Base-by-base conservation (phyloP, 2,113 vertebrate genomes). In the Ahaetulla prasina region DNA sequence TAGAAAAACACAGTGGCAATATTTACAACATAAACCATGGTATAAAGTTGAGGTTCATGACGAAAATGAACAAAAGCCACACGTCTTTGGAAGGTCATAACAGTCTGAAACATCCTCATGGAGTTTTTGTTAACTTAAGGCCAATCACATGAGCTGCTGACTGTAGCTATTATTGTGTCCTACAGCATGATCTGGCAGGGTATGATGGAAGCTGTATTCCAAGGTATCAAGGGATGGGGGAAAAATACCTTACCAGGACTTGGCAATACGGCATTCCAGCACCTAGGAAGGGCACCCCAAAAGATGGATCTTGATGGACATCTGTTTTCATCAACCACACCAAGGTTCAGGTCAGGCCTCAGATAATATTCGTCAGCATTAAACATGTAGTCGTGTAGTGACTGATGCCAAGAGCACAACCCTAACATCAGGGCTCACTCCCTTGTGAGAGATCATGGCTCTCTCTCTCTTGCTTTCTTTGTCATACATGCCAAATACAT, bases 361-460 rank as follows among this genome's bases (percentile, higher is more conserved):
- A 22, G 60, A 27, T 25, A 43, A 52, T 12, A 60, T 50, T 52
- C 7, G 8, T 89, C 43, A 74, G 18, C 2, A 25, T 10, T 43
- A 30, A n/a, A 47, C 27, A 35, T 30, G 18, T 47, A 85, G 68
- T 11, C 6, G n/a, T 9, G 3, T 85, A 88, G 11, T 84, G 68
- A 90, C n/a, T 7, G 3, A 16, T 8, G 9, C 27, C 1, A 49
- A 8, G 45, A 89, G 47, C 4, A 27, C 5, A 49, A 11, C 35
- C 87, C 87, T 57, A n/a, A 35, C 68, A 47, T 63, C 53, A 57
- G 39, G 25, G 53, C 80, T 80, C 80, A 30, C 92, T 92, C 92
- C 92, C 92, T 60, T 92, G 45, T 89, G 92, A 86, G n/a, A 57
- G n/a, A 85, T 89, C 30, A 39, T 16, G 57, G 20, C 55, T 27